Conservation (phyloP, 2,888 invertebrate genomes). For the Conistra vaccinii region DNA sequence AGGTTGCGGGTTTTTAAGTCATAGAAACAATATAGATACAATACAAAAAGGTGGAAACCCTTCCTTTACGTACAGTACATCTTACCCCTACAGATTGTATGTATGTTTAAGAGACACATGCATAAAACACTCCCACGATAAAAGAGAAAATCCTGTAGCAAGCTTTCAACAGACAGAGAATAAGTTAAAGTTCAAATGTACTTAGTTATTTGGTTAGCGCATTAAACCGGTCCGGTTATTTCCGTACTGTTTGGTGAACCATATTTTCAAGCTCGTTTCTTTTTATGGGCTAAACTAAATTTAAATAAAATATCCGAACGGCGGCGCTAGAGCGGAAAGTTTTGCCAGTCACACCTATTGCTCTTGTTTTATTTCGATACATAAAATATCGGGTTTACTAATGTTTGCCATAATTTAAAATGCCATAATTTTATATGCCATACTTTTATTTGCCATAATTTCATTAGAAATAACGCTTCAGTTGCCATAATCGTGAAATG, state of each 20-base stretch:
- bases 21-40: too few relatives aligned
- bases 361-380: constrained; percentile 39
- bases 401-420: too few relatives aligned
- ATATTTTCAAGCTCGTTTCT: constrained; percentile 55
- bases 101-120: too few relatives aligned
- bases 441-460: too few relatives aligned
- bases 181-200: constrained; percentile 22
- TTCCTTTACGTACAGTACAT: too few relatives aligned
- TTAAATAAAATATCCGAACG: constrained; percentile 55
- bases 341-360: constrained; percentile 36
- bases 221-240: constrained; percentile 26
- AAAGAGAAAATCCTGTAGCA: neutral
- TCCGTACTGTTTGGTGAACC: constrained; percentile 30
- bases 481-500: too few relatives aligned
- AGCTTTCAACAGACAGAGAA: constrained; percentile 14
- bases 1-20: too few relatives aligned
- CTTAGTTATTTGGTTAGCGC: constrained; percentile 23
- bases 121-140: neutral
- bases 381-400: constrained; percentile 32
- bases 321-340: constrained; percentile 33
- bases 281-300: constrained; percentile 53
- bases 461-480: too few relatives aligned
- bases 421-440: too few relatives aligned
- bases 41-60: neutral
- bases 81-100: neutral